A percentile compares a stretch with the other conserved stretches of the same genome.
These are phyloP conservation scores for Ameiurus melas DNA, from an alignment of 2,113 vertebrate genomes.

Conservation along the genomic window DNA sequence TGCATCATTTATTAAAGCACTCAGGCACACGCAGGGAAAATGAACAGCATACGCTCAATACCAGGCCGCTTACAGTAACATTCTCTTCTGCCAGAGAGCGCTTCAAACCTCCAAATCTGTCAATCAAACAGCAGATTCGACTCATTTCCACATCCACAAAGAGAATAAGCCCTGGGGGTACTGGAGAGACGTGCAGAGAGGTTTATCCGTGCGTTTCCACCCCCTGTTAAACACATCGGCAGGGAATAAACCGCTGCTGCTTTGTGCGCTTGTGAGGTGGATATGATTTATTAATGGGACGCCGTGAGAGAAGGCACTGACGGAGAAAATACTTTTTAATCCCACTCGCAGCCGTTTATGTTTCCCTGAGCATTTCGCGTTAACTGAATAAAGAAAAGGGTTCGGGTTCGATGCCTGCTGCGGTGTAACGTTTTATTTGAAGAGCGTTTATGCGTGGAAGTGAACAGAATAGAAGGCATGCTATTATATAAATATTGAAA, in stretches of 20 bases:
- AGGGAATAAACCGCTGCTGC: slow-evolving; percentile 3
- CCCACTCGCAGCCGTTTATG: neutral
- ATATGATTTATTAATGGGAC: slow-evolving; percentile 20
- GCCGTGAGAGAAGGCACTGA: neutral
- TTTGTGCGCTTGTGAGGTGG: slow-evolving; percentile 7
- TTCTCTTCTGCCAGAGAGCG: neutral
- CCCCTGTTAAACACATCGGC: slow-evolving; percentile 5
- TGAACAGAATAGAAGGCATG: neutral
- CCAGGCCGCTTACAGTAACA: neutral
- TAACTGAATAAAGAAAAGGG: neutral
- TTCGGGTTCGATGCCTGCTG: neutral
- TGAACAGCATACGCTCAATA: neutral
- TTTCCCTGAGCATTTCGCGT: neutral
- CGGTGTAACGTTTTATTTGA: neutral
- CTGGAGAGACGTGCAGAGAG: neutral
- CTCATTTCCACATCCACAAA: neutral
- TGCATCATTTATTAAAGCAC: slow-evolving; percentile 15
- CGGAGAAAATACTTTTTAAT: neutral
- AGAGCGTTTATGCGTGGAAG: neutral
- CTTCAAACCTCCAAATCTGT: neutral
- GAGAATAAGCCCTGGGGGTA: neutral
- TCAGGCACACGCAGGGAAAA: neutral
- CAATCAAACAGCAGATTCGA: neutral
- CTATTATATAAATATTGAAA: neutral
- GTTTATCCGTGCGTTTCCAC: neutral